Base-by-base conservation (phyloP, 2,113 vertebrate genomes). In the Myodes glareolus region DNA sequence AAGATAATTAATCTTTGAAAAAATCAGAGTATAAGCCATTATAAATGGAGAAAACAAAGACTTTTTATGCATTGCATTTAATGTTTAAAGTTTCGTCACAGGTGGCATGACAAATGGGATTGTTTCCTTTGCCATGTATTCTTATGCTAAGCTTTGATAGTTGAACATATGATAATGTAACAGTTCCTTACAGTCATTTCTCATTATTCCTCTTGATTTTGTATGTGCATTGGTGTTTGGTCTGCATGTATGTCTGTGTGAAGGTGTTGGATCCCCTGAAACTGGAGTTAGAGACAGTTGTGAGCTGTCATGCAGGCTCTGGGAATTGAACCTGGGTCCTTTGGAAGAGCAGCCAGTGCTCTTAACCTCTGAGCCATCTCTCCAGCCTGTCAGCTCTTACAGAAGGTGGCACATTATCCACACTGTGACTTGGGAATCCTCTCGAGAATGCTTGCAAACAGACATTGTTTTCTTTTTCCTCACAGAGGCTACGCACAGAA, bases 401-500 rank as follows among this genome's bases (percentile, higher is more conserved):
- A 75, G 92, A 94, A 93, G n/a, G 14, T 72, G 55, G 10, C 76
- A 68, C n/a, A 36, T 89, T 91, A 86, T 90, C 70, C 95, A 17
- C 5, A 86, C 31, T 72, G 1, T 63, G 50, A 94, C 92, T 94
- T 96, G 90, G 68, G 21, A 75, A 50, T 94, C 23, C 27, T 92
- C 36, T 89, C 21, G 68, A 81, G 61, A 96, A 80, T 97, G 55
- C 5, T 96, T 96, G 36, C 76, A 96, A 96, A 78, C 36, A 84
- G 96, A 93, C 75, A n/a, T 65, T 94, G n/a, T 33, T 99, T 31
- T 91, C 36, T 76, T 97, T 19, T 75, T 75, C 81, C 90, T 96
- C 99, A 55, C 99, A 99, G 99, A 99, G 99, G 98, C 98, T 99
- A 96, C 99, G 99, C 47, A 99, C 99, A 93, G 99, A 99, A 98